Percentiles rank a stretch among this genome's conserved stretches.
Evolutionary conservation across 2,113 vertebrate species (phyloP).

Genomic region (Mystacornis crossleyi): DNA sequence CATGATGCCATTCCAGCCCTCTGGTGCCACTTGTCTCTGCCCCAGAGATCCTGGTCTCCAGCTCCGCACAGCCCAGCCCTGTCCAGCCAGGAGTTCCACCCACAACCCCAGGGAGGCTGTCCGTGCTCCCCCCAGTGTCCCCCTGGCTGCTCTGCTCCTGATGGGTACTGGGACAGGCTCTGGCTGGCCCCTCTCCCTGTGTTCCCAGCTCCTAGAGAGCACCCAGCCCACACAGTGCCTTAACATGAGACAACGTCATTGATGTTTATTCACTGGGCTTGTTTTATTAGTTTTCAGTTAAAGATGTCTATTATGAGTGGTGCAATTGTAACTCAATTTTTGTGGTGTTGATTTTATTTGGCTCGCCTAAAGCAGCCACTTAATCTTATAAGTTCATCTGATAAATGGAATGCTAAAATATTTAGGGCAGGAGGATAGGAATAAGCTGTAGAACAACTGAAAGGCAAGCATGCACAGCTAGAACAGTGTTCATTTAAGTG

Average conservation of each 20-base stretch:
- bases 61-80: background rate
- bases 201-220: background rate
- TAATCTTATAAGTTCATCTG: background rate
- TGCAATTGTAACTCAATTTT: background rate
- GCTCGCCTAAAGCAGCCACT: background rate
- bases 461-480: background rate
- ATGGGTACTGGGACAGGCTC: background rate
- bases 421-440: background rate
- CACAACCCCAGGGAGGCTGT: rapidly evolving
- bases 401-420: background rate
- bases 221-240: rapidly evolving
- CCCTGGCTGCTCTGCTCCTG: background rate
- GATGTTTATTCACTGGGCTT: background rate
- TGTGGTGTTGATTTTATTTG: background rate
- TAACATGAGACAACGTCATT: background rate
- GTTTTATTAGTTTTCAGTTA: background rate
- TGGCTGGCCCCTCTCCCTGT: rapidly evolving
- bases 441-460: background rate
- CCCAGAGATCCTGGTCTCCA: rapidly evolving
- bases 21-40: background rate
- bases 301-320: background rate
- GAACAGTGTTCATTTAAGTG: background rate
- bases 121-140: rapidly evolving
- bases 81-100: too few relatives aligned
- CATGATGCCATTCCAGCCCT: rapidly evolving